These are phyloP conservation scores for Eupithecia inturbata DNA, from an alignment of 2,888 invertebrate genomes.

Conservation along the genomic window DNA sequence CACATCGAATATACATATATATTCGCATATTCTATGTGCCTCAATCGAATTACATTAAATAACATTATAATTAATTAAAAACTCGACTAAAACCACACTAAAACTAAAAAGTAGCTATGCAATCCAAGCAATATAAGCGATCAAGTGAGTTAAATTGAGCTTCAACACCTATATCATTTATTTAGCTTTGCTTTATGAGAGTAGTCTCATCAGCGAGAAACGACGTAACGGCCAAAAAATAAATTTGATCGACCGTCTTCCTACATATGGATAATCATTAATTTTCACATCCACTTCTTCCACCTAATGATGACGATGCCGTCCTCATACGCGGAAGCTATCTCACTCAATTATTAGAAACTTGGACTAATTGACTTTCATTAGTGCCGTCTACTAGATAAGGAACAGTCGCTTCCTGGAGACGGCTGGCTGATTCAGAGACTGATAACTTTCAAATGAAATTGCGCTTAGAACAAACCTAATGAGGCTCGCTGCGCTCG, in stretches of 20 bases:
- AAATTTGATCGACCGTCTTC: not conserved
- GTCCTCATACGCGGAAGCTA: conserved; percentile 18
- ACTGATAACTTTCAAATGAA: not conserved
- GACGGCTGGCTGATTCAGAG: not conserved
- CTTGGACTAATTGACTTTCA: conserved; percentile 33
- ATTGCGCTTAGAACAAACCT: not conserved
- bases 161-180: too few relatives aligned
- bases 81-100: not conserved
- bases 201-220: not conserved
- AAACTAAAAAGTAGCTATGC: not conserved
- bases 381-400: conserved; percentile 26
- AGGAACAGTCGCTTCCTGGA: conserved; percentile 25
- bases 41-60: not conserved
- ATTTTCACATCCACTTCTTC: not conserved
- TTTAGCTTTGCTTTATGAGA: not conserved
- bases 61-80: not conserved
- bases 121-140: not conserved
- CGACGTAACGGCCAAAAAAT: not conserved
- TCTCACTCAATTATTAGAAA: conserved; percentile 14
- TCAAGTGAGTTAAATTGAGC: too few relatives aligned
- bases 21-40: too few relatives aligned
- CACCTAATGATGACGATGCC: not conserved
- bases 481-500: not conserved
- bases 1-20: too few relatives aligned
- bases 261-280: not conserved